Evolutionary conservation across 2,888 invertebrate species (phyloP).

Genomic region (Steromphala cineraria): DNA sequence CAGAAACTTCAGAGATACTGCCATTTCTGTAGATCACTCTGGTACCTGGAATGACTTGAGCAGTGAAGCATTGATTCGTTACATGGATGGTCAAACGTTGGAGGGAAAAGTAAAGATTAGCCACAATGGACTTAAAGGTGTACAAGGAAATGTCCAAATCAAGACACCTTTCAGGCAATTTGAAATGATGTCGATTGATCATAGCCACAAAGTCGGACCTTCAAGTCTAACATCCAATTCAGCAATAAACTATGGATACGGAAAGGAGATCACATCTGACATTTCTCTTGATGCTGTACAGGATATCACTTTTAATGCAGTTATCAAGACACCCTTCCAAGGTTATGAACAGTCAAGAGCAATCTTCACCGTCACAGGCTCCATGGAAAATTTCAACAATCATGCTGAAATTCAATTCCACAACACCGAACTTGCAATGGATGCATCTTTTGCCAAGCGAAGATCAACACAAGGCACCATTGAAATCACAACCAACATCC

Average conservation of each 20-base stretch:
- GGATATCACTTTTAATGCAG: not conserved
- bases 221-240: not conserved
- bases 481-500: not conserved
- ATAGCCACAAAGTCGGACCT: conserved; percentile 14
- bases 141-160: not conserved
- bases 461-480: not conserved
- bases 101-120: not conserved
- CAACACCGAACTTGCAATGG: not conserved
- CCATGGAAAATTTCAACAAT: not conserved
- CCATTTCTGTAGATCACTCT: conserved; percentile 29
- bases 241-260: conserved; percentile 10
- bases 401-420: not conserved
- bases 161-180: not conserved
- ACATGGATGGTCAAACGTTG: conserved; percentile 22
- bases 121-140: not conserved
- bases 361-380: not conserved
- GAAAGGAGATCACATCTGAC: not conserved
- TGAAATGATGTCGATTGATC: conserved; percentile 7
- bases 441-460: not conserved
- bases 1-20: not conserved
- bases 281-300: not conserved
- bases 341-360: not conserved
- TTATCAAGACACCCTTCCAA: conserved; percentile 5
- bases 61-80: conserved; percentile 36
- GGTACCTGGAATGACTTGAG: conserved; percentile 34